Evolutionary conservation across 2,113 vertebrate genomes (phyloP).

Genomic region (Craseonycteris thonglongyai): DNA sequence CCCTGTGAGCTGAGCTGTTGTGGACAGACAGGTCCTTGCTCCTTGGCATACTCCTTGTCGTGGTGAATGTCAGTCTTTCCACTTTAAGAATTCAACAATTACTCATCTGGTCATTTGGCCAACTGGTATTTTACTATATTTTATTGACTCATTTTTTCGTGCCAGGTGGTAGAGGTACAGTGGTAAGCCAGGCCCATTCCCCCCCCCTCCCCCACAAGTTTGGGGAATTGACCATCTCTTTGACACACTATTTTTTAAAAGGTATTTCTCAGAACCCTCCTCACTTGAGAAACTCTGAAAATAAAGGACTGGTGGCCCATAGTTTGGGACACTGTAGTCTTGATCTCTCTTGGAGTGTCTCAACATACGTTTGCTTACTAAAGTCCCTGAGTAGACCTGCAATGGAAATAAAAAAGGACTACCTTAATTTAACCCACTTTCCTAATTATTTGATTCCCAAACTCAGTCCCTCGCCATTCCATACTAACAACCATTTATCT

Average conservation of each 20-base stretch:
- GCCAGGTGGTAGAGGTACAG: not conserved
- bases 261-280: not conserved
- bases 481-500: not conserved
- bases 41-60: not conserved
- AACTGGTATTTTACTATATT: not conserved
- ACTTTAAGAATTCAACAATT: not conserved
- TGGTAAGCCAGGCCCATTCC: not conserved
- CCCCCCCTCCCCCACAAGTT: not conserved
- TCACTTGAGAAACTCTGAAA: not conserved
- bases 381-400: not conserved
- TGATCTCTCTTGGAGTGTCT: not conserved
- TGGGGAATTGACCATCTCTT: not conserved
- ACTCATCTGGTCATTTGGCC: not conserved
- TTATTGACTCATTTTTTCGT: not conserved
- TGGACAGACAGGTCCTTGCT: not conserved
- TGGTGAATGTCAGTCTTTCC: not conserved
- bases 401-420: not conserved
- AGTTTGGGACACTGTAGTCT: not conserved
- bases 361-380: not conserved
- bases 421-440: not conserved
- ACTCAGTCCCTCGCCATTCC: not conserved
- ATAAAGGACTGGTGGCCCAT: not conserved
- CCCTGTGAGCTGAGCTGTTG: accelerated
- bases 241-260: not conserved
- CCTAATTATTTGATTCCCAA: not conserved